Evolutionary conservation across 1,140 invertebrate genomes (phyloP).

Genomic region (Halesus radiatus): DNA sequence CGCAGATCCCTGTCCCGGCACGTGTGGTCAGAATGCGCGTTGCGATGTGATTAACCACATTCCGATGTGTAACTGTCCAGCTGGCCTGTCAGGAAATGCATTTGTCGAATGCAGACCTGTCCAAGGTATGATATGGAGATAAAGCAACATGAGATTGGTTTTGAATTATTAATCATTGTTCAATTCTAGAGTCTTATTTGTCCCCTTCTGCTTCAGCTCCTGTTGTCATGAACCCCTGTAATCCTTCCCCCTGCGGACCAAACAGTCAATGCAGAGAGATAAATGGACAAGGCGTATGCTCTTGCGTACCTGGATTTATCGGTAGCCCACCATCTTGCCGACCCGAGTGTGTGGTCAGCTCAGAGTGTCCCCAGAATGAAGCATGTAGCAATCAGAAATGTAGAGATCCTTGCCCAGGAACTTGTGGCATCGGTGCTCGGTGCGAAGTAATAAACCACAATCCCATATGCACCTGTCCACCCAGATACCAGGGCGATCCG

Average conservation of each 20-base stretch:
- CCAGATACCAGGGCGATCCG: constrained; percentile 75
- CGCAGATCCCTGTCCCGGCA: constrained; percentile 77
- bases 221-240: constrained; percentile 68
- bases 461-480: constrained; percentile 76
- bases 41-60: constrained; percentile 80
- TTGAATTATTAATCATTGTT: neutral
- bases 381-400: constrained; percentile 76
- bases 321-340: constrained; percentile 75
- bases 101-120: constrained; percentile 73
- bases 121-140: constrained; percentile 62
- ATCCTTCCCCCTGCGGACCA: constrained; percentile 74
- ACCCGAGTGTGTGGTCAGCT: constrained; percentile 73
- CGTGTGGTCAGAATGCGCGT: constrained; percentile 76
- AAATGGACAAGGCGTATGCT: constrained; percentile 75
- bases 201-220: constrained; percentile 59
- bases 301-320: constrained; percentile 74
- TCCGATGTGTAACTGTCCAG: constrained; percentile 79
- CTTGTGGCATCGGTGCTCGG: constrained; percentile 75
- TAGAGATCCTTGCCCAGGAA: constrained; percentile 74
- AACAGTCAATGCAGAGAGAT: constrained; percentile 75
- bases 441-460: constrained; percentile 77
- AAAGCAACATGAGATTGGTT: neutral
- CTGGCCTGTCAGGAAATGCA: constrained; percentile 74
- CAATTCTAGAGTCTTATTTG: neutral
- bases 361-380: constrained; percentile 71